Conservation (phyloP, 2,888 invertebrate species). For the Diadegma fenestrale region DNA sequence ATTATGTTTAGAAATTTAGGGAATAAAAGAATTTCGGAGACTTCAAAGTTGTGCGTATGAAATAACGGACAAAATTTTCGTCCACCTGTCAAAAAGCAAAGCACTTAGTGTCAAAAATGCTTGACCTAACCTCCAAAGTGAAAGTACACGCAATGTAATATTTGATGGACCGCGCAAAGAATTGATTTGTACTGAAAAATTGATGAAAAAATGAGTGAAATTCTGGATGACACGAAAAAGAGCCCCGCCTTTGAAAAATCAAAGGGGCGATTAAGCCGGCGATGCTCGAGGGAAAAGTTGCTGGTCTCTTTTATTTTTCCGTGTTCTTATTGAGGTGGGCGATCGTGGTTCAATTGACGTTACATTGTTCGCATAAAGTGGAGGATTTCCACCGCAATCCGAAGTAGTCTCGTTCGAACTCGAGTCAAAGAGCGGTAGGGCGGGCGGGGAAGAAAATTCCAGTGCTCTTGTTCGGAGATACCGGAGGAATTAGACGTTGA, state of each 20-base stretch:
- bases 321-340: constrained; percentile 47
- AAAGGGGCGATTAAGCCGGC: neutral
- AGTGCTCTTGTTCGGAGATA: constrained; percentile 13
- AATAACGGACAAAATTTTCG: too few relatives aligned
- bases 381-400: constrained; percentile 60
- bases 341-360: constrained; percentile 62
- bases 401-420: constrained; percentile 58
- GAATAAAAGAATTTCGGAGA: too few relatives aligned
- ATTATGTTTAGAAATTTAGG: too few relatives aligned
- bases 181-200: neutral
- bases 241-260: constrained; percentile 14
- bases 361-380: constrained; percentile 64
- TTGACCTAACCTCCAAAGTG: neutral
- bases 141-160: neutral
- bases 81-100: neutral
- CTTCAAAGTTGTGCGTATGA: too few relatives aligned
- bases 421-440: constrained; percentile 27
- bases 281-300: neutral
- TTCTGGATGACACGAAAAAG: neutral
- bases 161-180: neutral
- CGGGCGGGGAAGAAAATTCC: neutral
- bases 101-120: neutral
- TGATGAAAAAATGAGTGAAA: neutral
- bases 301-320: constrained; percentile 7
- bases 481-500: constrained; percentile 37